Conservation (phyloP, 2,888 invertebrate genomes). For the Ormia ochracea region DNA sequence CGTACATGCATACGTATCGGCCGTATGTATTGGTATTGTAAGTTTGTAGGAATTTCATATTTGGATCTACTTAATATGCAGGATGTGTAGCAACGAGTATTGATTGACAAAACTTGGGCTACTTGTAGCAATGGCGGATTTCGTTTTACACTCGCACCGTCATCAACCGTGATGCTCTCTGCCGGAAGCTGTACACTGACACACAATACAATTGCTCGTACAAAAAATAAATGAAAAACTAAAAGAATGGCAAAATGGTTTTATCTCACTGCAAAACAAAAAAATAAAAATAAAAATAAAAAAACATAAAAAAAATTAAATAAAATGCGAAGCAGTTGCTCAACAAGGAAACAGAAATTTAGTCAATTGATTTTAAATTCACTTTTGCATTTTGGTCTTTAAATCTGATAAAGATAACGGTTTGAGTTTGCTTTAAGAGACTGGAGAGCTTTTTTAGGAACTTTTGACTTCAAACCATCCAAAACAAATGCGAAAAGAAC, state of each 20-base stretch:
- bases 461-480: background rate
- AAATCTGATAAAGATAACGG: constrained; percentile 54
- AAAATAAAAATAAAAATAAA: background rate
- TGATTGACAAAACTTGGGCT: constrained; percentile 61
- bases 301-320: too few relatives aligned
- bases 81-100: constrained; percentile 58
- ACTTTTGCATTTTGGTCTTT: constrained; percentile 43
- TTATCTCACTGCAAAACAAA: constrained; percentile 30
- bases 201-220: constrained; percentile 22
- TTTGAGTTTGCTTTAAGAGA: constrained; percentile 15
- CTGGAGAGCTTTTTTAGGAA: constrained; percentile 9
- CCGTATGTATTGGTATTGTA: background rate
- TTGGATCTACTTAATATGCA: constrained; percentile 58
- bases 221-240: background rate
- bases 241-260: constrained; percentile 17
- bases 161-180: constrained; percentile 32
- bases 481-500: background rate
- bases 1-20: too few relatives aligned
- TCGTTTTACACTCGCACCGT: constrained; percentile 8
- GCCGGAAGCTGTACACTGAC: constrained; percentile 49
- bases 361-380: constrained; percentile 57
- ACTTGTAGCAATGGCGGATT: constrained; percentile 54
- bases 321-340: background rate
- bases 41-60: constrained; percentile 44
- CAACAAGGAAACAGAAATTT: constrained; percentile 11